Conservation (phyloP, 1,140 invertebrate genomes). For the Parasteatoda tepidariorum region DNA sequence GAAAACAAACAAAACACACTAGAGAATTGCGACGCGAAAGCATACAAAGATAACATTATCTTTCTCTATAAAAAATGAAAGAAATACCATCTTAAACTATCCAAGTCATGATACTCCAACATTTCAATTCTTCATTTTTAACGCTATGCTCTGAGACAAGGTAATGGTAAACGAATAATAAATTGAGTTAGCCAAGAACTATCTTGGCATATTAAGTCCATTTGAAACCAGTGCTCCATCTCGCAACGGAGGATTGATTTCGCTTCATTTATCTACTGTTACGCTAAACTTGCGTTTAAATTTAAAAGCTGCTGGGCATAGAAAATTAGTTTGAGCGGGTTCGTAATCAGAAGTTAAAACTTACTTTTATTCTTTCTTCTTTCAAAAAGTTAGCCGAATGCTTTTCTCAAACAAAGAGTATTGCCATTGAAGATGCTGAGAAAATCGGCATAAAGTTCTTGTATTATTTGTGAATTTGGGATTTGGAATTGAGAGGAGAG, state of each 20-base stretch:
- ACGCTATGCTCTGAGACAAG: background rate
- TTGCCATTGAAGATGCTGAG: background rate
- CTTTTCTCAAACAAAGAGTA: background rate
- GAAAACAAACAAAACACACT: background rate
- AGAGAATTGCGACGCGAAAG: background rate
- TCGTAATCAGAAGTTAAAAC: constrained; percentile 40
- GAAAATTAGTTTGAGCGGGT: constrained; percentile 43
- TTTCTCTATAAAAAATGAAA: background rate
- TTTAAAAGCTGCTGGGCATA: constrained; percentile 25
- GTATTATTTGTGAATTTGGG: background rate
- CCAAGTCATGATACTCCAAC: constrained; percentile 34
- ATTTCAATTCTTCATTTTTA: constrained; percentile 6
- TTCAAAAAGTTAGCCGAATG: background rate
- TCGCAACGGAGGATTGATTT: background rate
- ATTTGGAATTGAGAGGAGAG: background rate
- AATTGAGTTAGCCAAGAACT: constrained; percentile 31
- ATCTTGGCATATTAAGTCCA: constrained; percentile 37
- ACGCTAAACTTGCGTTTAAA: constrained; percentile 13
- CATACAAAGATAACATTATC: constrained; percentile 10
- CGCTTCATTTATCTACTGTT: constrained; percentile 41
- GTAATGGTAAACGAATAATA: constrained; percentile 21
- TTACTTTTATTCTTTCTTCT: background rate
- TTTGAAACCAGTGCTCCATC: constrained; percentile 3
- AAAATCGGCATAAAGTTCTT: background rate
- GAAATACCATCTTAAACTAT: constrained; percentile 14